phyloP scores from a whole-genome alignment of 2,113 vertebrate genomes.

The Sturnira hondurensis region DNA sequence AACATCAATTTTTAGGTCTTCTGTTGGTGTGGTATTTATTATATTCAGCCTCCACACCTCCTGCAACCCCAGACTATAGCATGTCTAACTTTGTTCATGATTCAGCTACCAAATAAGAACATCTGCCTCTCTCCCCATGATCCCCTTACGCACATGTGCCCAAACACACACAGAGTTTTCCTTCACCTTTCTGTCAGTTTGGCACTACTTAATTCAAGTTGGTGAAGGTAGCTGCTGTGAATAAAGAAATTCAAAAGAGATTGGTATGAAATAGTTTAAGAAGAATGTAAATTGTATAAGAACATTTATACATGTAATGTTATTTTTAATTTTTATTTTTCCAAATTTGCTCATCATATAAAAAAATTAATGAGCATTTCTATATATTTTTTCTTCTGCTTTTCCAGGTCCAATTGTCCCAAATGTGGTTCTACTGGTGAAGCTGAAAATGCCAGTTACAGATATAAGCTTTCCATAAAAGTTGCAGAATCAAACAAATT shows the following conservation, averaged over 20 bases:
- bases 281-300: neutral
- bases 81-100: neutral
- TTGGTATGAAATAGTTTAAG: constrained; percentile 31
- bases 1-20: neutral
- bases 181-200: neutral
- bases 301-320: neutral
- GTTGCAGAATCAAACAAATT: constrained; percentile 77
- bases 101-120: neutral
- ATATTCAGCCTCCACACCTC: neutral
- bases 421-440: constrained; percentile 79
- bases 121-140: neutral
- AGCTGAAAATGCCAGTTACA: constrained; percentile 77
- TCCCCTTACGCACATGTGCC: too few species aligned
- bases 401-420: constrained; percentile 80
- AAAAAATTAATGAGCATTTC: neutral
- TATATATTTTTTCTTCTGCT: neutral
- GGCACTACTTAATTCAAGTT: neutral
- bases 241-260: constrained; percentile 25
- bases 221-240: neutral
- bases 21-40: neutral
- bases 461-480: constrained; percentile 84
- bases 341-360: neutral
- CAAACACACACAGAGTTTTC: neutral
- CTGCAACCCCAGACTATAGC: neutral
- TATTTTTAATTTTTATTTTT: neutral